These are phyloP conservation scores for Palloptera scutellata DNA, from an alignment of 2,888 invertebrate species.

Conservation along the genomic window DNA sequence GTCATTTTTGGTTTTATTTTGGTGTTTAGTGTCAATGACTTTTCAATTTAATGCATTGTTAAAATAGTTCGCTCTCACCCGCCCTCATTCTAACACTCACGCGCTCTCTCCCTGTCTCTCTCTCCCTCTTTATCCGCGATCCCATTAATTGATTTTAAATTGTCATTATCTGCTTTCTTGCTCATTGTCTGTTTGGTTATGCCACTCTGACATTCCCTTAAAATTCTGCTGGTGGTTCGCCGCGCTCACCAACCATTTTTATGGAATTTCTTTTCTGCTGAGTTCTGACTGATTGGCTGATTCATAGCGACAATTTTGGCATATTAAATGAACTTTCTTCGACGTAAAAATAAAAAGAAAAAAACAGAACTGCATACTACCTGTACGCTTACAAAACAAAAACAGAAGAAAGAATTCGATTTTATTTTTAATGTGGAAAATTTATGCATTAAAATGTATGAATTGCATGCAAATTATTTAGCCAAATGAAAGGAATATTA, in stretches of 20 bases:
- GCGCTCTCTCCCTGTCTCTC: not conserved
- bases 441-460: constrained; percentile 9
- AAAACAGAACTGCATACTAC: not conserved
- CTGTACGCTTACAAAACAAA: not conserved
- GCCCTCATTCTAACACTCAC: no score
- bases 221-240: not conserved
- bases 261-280: no score
- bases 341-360: not conserved
- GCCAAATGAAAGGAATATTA: constrained; percentile 20
- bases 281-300: not conserved
- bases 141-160: not conserved
- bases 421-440: not conserved
- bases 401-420: not conserved
- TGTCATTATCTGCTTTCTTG: not conserved
- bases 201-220: not conserved
- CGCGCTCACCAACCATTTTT: no score
- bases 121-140: not conserved
- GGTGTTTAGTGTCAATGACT: constrained; percentile 8
- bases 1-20: not conserved
- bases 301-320: constrained; percentile 5
- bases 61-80: no score
- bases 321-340: not conserved
- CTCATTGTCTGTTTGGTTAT: not conserved
- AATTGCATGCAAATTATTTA: constrained; percentile 27
- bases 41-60: constrained; percentile 6